A percentile compares a stretch with the other conserved stretches of the same genome.
Conservation (phyloP, 37 sponge, comb jelly and placozoan genomes). For the Chondrilla cf. caribensis region DNA sequence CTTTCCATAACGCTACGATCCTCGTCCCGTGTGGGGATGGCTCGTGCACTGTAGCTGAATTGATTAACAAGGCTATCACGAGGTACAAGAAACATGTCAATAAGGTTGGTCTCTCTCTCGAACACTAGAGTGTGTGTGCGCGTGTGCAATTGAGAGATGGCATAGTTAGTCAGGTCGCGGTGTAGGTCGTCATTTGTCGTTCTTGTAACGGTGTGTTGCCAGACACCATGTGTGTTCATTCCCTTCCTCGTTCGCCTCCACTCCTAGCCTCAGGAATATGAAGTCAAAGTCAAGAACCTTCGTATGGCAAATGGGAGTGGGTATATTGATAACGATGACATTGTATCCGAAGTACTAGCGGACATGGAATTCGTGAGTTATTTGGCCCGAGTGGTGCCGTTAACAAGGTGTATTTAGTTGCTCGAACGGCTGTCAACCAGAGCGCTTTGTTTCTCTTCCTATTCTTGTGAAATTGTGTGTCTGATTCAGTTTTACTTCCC, state of each 20-base stretch:
- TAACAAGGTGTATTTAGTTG: no score
- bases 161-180: no score
- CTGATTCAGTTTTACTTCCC: no score
- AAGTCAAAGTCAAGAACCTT: slow-evolving; percentile 53
- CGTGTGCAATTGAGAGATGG: no score
- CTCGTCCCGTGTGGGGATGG: slow-evolving; percentile 86
- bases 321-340: slow-evolving; percentile 67
- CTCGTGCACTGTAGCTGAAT: slow-evolving; percentile 46
- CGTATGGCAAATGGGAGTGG: slow-evolving; percentile 48
- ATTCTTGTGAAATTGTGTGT: no score
- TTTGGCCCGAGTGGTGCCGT: no score
- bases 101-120: slow-evolving; percentile 29
- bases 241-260: slow-evolving; percentile 14
- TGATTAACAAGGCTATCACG: slow-evolving; percentile 65
- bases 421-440: no score
- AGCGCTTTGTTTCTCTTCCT: no score
- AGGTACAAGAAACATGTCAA: slow-evolving; percentile 55
- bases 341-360: slow-evolving; percentile 68
- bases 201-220: no score
- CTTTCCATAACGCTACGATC: slow-evolving; percentile 56
- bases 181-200: no score
- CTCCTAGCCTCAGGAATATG: slow-evolving; percentile 41
- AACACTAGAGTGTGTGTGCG: no score
- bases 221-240: no score
- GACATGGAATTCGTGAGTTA: slow-evolving; percentile 79